phyloP scores from a whole-genome alignment of 2,888 invertebrate genomes.

The Pristionchus arcanus region DNA sequence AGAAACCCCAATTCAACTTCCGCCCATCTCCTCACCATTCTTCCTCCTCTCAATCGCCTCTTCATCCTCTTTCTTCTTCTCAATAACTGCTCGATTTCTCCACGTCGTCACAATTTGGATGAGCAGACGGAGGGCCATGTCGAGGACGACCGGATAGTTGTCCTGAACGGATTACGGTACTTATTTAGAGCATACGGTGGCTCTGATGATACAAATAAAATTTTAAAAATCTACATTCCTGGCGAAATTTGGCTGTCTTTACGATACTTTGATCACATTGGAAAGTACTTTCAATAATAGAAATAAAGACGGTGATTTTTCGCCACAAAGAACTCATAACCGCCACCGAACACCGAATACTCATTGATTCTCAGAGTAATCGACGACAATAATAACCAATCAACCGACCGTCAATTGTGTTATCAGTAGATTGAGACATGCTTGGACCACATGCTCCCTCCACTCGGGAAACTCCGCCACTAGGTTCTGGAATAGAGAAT shows the following conservation, averaged over 20 bases:
- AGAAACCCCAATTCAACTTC: neutral
- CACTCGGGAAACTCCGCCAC: constrained; percentile 97
- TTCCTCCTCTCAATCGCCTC: neutral
- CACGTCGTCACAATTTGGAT: constrained; percentile 93
- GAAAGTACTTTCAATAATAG: no score
- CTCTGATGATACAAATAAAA: no score
- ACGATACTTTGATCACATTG: no score
- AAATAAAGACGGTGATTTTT: neutral
- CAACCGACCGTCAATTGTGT: constrained; percentile 68
- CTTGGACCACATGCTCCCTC: constrained; percentile 93
- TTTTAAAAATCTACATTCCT: no score
- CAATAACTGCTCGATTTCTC: constrained; percentile 86
- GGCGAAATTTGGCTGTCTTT: no score
- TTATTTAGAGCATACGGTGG: neutral
- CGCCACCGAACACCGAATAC: neutral
- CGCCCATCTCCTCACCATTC: constrained; percentile 20
- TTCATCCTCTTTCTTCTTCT: constrained; percentile 66
- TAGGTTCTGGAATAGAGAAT: constrained; percentile 86
- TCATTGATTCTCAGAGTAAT: neutral
- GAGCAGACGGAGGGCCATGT: constrained; percentile 93
- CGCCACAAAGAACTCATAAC: neutral
- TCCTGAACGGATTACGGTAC: constrained; percentile 85
- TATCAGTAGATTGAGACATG: constrained; percentile 77
- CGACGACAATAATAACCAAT: neutral
- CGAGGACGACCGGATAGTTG: constrained; percentile 91